These are phyloP conservation scores for Cirrhinus molitorella DNA, from an alignment of 2,797 vertebrate genomes.

Conservation along the genomic window DNA sequence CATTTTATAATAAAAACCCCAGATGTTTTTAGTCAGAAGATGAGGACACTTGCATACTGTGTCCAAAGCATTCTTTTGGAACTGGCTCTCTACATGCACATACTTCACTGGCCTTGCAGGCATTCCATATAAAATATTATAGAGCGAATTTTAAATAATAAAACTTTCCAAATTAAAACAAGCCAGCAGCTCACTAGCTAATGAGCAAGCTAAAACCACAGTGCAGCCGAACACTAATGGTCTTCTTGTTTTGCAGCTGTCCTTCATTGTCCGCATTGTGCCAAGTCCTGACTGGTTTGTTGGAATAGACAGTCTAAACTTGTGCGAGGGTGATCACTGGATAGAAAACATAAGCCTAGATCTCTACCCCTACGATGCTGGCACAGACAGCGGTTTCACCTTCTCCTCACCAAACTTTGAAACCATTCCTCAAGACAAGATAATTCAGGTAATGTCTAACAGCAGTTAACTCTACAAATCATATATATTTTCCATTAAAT, in stretches of 20 bases:
- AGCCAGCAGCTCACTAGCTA: background rate
- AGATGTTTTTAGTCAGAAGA: conserved; percentile 15
- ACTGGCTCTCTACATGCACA: conserved; percentile 5
- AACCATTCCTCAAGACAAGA: conserved; percentile 93
- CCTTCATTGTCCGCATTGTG: conserved; percentile 90
- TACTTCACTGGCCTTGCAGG: conserved; percentile 21
- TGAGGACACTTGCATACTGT: background rate
- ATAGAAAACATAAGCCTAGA: conserved; percentile 85
- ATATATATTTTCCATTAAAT: background rate
- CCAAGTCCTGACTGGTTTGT: conserved; percentile 99
- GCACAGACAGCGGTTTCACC: conserved; percentile 97
- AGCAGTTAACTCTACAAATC: background rate
- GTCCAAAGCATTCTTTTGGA: conserved; percentile 4
- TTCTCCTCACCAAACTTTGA: conserved; percentile 98
- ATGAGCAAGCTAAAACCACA: conserved; percentile 18
- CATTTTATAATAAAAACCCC: background rate
- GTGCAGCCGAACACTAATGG: background rate
- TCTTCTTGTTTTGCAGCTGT: conserved; percentile 81
- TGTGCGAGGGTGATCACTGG: conserved; percentile 90
- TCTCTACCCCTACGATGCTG: conserved; percentile 92
- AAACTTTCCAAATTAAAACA: conserved; percentile 27
- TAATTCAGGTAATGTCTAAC: conserved; percentile 83
- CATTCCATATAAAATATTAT: conserved; percentile 41
- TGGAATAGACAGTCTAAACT: conserved; percentile 88
- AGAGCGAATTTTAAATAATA: conserved; percentile 20